Evolutionary conservation across 2,797 vertebrate species (phyloP).

Genomic region (Tympanoctomys barrerae): DNA sequence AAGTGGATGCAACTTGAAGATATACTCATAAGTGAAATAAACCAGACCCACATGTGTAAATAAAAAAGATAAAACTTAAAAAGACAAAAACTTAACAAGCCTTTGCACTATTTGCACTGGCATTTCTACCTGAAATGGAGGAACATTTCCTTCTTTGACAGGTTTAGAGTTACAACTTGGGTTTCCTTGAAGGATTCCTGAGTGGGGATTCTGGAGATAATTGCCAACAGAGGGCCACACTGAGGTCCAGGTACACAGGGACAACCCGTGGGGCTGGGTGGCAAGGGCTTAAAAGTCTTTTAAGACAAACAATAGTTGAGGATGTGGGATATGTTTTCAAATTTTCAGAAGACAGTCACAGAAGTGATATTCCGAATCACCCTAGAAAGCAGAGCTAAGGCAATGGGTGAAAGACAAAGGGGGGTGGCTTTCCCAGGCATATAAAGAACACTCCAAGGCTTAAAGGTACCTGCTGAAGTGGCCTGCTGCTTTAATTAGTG

Average conservation of each 20-base stretch:
- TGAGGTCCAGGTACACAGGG: neutral
- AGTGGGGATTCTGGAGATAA: neutral
- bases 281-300: neutral
- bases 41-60: too few species aligned
- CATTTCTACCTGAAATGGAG: rapidly evolving
- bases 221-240: rapidly evolving
- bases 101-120: neutral
- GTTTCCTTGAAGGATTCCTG: neutral
- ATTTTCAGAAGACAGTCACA: neutral
- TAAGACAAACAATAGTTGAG: neutral
- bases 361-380: neutral
- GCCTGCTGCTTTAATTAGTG: neutral
- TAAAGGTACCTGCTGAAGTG: neutral
- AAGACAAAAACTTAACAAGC: neutral
- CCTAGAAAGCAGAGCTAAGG: neutral
- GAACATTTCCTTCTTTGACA: neutral
- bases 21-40: too few species aligned
- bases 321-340: neutral
- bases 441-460: neutral
- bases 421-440: neutral
- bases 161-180: neutral
- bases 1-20: too few species aligned
- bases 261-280: rapidly evolving
- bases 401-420: neutral
- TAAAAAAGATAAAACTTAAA: neutral